Evolutionary conservation across 2,888 invertebrate genomes (phyloP), one percentile per base, ranked within the genome.

Genomic region (Calliscelio sp.): DNA sequence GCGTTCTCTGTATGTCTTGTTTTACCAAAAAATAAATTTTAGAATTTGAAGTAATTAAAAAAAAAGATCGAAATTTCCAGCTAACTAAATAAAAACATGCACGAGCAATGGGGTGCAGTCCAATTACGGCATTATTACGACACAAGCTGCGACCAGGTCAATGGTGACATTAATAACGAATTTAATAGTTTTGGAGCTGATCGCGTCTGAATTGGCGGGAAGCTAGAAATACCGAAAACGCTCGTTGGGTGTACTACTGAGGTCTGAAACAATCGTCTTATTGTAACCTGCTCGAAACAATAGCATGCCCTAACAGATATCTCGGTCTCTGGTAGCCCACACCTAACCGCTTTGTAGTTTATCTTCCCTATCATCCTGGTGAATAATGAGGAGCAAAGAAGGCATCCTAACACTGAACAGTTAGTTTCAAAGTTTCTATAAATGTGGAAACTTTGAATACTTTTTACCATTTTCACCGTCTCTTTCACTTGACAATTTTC

Each of bases 201-300:
- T 74, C 70, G 81, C 75, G 73, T 83, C 75, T 81, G 85, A 86
- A 81, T 86, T 85, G 86, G 86, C 80, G 87, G 85, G 84, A 85
- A 85, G 86, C 80, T 84, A 81, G 83, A 87, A 86, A 86, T 86
- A 88, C 82, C 82, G 79, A 82, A 87, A 86, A 81, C 86, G 87
- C 86, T 88, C 88, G 86, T 38, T 41, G 65, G 68, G 57, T 79
- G 86, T 85, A 86, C 86, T 88, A 89, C 89, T 88, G 89, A 89
- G 90, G 88, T 87, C 88, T 90, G 89, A 90, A 92, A 92, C 92
- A 92, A 92, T 92, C 89, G 90, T 90, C 89, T 90, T 90, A 92
- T 91, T 92, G 91, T 92, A 91, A 91, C 89, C 90, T 89, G 85
- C 86, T 83, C 84, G 86, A 88, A 89, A 92, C 92, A 92, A 92